Conservation (phyloP, 2,797 vertebrate genomes). For the Cynopterus sphinx region DNA sequence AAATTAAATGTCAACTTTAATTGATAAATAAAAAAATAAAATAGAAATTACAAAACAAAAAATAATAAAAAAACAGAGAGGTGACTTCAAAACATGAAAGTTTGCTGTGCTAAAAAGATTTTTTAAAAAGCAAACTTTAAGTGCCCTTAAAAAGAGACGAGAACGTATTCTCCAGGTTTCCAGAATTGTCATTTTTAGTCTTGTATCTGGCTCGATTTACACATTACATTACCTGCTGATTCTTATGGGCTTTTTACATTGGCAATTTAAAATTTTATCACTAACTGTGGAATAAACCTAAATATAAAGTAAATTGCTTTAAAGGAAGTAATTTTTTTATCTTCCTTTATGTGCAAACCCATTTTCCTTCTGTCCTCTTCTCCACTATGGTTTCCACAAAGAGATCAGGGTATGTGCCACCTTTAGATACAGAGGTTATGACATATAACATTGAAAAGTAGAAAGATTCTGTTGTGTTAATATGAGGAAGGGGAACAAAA, state of each 20-base stretch:
- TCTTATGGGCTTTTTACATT: not conserved
- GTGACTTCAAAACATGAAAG: no score
- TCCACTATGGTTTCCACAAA: not conserved
- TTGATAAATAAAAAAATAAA: no score
- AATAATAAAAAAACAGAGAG: no score
- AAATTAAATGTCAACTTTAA: no score
- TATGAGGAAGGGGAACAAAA: not conserved
- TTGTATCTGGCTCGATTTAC: not conserved
- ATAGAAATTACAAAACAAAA: no score
- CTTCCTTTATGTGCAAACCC: not conserved
- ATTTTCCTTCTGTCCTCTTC: not conserved
- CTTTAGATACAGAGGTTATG: not conserved
- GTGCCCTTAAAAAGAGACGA: not conserved
- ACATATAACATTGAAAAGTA: not conserved
- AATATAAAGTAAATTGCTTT: not conserved
- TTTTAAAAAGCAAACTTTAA: not conserved
- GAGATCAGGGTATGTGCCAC: not conserved
- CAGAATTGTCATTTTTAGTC: not conserved
- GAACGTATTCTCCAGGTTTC: not conserved
- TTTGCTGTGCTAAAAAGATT: not conserved
- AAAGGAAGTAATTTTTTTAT: not conserved
- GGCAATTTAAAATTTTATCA: not conserved
- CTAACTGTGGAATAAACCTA: not conserved
- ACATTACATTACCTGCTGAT: not conserved
- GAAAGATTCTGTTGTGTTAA: not conserved